phyloP scores from a whole-genome alignment of 2,797 vertebrate genomes.

The Coracias cyanogaster region DNA sequence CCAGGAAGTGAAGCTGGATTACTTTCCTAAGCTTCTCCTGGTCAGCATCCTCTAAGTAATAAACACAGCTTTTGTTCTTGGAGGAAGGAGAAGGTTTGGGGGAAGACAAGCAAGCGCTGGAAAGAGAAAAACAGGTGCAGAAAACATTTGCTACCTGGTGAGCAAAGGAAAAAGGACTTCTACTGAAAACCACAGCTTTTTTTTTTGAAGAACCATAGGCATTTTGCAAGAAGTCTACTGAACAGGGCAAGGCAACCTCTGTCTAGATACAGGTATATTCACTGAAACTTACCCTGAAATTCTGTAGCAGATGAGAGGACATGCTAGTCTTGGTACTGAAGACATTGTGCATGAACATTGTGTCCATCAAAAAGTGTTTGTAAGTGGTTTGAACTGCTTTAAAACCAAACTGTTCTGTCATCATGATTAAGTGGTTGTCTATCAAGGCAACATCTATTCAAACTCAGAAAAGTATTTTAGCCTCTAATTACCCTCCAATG shows the following conservation, averaged over 20 bases:
- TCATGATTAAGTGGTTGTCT: conserved; percentile 33
- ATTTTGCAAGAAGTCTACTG: neutral
- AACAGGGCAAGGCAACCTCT: neutral
- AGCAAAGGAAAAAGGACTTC: neutral
- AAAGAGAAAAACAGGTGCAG: neutral
- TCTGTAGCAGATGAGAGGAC: neutral
- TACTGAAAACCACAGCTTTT: neutral
- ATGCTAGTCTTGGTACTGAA: neutral
- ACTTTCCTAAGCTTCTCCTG: neutral
- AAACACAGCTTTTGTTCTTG: neutral
- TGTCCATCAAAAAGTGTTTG: neutral
- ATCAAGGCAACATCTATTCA: conserved; percentile 42
- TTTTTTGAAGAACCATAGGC: neutral
- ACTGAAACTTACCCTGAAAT: neutral
- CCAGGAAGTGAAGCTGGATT: neutral
- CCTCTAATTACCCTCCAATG: conserved; percentile 49
- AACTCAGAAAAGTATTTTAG: conserved; percentile 37
- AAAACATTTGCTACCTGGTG: neutral
- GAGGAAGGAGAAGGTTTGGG: neutral
- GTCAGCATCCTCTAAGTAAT: neutral
- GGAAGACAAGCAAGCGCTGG: neutral
- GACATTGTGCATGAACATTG: neutral
- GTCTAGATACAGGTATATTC: neutral
- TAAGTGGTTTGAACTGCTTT: conserved; percentile 23
- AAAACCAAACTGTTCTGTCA: conserved; percentile 29